A percentile compares a stretch with the other conserved stretches of the same genome.
phyloP scores from a whole-genome alignment of 1,140 invertebrate genomes.

The Drosophila novamexicana region DNA sequence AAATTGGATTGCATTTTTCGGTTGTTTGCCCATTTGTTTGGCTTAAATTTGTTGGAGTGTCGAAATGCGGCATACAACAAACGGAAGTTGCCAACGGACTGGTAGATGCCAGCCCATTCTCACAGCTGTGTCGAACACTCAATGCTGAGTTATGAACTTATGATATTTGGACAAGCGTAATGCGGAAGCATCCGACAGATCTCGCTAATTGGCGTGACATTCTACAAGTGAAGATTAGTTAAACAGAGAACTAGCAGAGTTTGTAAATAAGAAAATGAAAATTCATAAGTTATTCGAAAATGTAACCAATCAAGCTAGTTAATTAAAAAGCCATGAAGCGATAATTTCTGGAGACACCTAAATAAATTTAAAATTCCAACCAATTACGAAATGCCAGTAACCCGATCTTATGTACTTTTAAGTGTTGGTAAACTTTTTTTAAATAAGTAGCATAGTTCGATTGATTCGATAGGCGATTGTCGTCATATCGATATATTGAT shows the following conservation, averaged over 20 bases:
- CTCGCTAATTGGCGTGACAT: slow-evolving; percentile 23
- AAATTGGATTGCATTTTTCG: slow-evolving; percentile 42
- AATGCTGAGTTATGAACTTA: slow-evolving; percentile 34
- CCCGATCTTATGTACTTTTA: no score
- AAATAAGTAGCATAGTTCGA: no score
- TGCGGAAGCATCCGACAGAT: slow-evolving; percentile 18
- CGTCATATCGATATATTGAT: no score
- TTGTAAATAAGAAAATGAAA: background rate
- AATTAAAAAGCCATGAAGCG: no score
- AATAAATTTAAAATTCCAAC: no score
- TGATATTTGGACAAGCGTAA: slow-evolving; percentile 20
- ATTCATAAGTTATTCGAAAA: background rate
- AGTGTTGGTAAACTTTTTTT: no score
- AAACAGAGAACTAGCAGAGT: background rate
- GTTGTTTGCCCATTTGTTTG: slow-evolving; percentile 71
- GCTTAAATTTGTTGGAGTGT: slow-evolving; percentile 57
- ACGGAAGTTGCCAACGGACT: slow-evolving; percentile 67
- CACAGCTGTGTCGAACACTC: slow-evolving; percentile 38
- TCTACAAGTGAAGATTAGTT: background rate
- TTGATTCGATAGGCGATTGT: no score
- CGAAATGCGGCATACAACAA: slow-evolving; percentile 55
- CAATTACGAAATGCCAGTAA: no score
- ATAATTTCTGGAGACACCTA: no score
- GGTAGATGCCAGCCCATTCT: slow-evolving; percentile 24
- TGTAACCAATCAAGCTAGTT: no score